Evolutionary conservation across 2,888 invertebrate genomes (phyloP).

Genomic region (Hoplodrina ambigua): DNA sequence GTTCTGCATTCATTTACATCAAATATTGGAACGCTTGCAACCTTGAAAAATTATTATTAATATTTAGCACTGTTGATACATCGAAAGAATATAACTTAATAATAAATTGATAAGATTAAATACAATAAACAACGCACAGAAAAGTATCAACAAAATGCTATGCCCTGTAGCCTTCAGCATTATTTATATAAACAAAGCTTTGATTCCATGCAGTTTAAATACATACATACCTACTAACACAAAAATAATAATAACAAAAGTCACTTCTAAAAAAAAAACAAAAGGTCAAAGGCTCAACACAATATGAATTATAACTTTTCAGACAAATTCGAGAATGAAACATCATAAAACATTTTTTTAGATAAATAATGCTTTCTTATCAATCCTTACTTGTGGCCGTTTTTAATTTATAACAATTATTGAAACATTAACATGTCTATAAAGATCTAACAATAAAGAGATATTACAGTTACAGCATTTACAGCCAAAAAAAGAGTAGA

Average conservation of each 20-base stretch:
- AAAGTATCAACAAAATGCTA: constrained; percentile 24
- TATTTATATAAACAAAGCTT: constrained; percentile 19
- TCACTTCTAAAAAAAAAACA: constrained; percentile 28
- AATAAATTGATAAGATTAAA: constrained; percentile 11
- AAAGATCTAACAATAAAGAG: constrained; percentile 41
- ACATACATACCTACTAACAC: constrained; percentile 33
- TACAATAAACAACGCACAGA: constrained; percentile 11
- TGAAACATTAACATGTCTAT: constrained; percentile 24
- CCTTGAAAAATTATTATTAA: neutral
- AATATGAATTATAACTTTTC: constrained; percentile 21
- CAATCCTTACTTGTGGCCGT: constrained; percentile 7
- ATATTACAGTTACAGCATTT: neutral
- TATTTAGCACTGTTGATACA: constrained; percentile 10
- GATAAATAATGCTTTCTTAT: constrained; percentile 13
- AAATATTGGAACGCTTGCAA: neutral
- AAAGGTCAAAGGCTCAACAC: constrained; percentile 31
- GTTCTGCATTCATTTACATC: constrained; percentile 1
- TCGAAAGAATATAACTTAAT: neutral
- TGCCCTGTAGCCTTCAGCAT: constrained; percentile 15
- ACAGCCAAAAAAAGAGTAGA: constrained; percentile 37
- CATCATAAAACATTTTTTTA: constrained; percentile 3
- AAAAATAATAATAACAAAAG: constrained; percentile 32
- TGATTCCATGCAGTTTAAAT: constrained; percentile 35
- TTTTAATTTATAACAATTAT: constrained; percentile 30
- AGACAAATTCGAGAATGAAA: constrained; percentile 25